These are phyloP conservation scores for Ascidia mentula DNA, from an alignment of 23 tunicate species.

Conservation along the genomic window DNA sequence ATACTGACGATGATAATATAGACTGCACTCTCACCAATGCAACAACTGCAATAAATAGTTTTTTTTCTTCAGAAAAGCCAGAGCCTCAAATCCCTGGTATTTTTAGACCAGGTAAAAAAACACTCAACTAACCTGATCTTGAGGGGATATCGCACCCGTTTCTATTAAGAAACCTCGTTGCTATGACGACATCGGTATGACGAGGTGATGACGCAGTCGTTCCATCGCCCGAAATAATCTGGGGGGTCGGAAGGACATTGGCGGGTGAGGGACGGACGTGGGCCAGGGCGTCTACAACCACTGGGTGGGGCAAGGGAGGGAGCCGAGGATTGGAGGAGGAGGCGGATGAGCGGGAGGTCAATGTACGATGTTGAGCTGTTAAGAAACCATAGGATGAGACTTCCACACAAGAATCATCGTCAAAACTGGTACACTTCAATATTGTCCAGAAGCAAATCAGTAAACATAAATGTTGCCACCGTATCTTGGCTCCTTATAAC, in stretches of 20 bases:
- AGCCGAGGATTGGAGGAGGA: slow-evolving; percentile 48
- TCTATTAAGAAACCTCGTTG: slow-evolving; percentile 37
- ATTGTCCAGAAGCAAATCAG: no score
- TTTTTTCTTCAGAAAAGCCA: no score
- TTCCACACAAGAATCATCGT: no score
- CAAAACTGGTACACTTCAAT: no score
- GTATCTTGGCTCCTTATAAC: no score
- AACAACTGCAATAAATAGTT: no score
- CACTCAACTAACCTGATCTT: neutral
- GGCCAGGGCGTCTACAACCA: slow-evolving; percentile 57
- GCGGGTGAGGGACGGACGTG: slow-evolving; percentile 48
- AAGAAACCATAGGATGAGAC: no score
- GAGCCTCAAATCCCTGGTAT: no score
- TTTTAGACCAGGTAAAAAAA: neutral
- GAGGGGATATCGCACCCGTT: neutral
- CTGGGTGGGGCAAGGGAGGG: slow-evolving; percentile 74
- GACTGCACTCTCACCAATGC: no score
- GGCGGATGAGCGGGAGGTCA: slow-evolving; percentile 22
- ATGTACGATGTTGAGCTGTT: slow-evolving; percentile 32
- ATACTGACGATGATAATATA: no score
- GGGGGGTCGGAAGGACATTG: slow-evolving; percentile 36
- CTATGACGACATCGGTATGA: slow-evolving; percentile 42
- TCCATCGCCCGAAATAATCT: slow-evolving; percentile 34
- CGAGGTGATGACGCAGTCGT: slow-evolving; percentile 26
- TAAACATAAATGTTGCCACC: no score